Conservation (phyloP, 2,797 vertebrate species). For the Bovichtus diacanthus region DNA sequence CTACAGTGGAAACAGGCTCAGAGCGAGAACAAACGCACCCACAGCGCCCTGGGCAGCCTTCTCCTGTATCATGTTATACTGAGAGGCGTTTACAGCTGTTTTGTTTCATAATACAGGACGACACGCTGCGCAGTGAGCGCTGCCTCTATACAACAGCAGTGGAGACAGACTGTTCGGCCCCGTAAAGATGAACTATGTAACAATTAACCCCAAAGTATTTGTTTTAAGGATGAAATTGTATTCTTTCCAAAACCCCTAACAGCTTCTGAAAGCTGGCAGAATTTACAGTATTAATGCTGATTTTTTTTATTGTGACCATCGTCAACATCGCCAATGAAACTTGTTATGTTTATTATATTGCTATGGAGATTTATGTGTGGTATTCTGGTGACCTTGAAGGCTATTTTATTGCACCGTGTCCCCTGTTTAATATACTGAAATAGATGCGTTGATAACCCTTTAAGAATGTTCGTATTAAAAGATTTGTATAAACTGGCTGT, state of each 20-base stretch:
- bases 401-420: neutral
- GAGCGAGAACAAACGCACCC: conserved; percentile 55
- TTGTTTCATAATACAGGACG: conserved; percentile 66
- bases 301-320: neutral
- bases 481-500: no score
- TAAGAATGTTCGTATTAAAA: neutral
- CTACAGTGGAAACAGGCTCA: conserved; percentile 38
- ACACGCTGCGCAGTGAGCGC: conserved; percentile 64
- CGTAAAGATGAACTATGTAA: neutral
- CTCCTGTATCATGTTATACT: conserved; percentile 69
- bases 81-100: conserved; percentile 80
- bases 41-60: conserved; percentile 56
- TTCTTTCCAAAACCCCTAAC: fast-evolving
- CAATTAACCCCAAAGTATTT: neutral
- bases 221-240: neutral
- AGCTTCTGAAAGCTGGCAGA: neutral
- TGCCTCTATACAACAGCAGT: conserved; percentile 25
- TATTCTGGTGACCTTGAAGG: neutral
- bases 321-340: neutral
- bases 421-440: neutral
- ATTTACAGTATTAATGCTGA: neutral
- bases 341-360: neutral
- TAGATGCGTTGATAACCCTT: neutral
- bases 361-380: neutral
- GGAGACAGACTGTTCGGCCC: conserved; percentile 14